A percentile compares a stretch with the other conserved stretches of the same genome.
Conservation (phyloP, 2,888 invertebrate genomes). For the Stenotaenia linearis region DNA sequence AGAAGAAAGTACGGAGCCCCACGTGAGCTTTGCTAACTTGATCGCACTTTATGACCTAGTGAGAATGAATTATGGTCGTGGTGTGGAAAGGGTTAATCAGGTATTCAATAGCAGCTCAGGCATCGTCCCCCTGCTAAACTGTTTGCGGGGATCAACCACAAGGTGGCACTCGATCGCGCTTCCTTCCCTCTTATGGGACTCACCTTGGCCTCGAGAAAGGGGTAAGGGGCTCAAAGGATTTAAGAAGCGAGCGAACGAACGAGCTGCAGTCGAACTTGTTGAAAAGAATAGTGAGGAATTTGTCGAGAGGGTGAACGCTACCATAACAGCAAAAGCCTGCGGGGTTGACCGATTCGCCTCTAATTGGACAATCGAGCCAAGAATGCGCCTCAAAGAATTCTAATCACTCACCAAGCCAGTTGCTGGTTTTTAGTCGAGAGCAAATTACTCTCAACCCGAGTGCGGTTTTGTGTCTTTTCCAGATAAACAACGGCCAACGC, state of each 20-base stretch:
- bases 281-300: neutral
- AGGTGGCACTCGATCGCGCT: slow-evolving; percentile 6
- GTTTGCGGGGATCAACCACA: slow-evolving; percentile 19
- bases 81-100: slow-evolving; percentile 32
- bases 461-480: neutral
- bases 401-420: neutral
- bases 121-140: slow-evolving; percentile 1
- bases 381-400: slow-evolving; percentile 9
- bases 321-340: neutral
- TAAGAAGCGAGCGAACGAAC: neutral
- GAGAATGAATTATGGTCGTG: slow-evolving; percentile 29
- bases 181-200: slow-evolving; percentile 1
- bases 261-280: neutral
- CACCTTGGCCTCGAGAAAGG: slow-evolving; percentile 1
- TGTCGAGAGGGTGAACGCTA: neutral
- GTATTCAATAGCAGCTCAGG: slow-evolving; percentile 29
- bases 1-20: neutral
- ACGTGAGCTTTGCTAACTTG: neutral
- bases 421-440: neutral
- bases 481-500: neutral
- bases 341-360: neutral
- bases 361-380: slow-evolving; percentile 14
- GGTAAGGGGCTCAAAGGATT: slow-evolving; percentile 1
- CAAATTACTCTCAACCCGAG: neutral
- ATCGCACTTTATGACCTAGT: slow-evolving; percentile 28